phyloP scores from a whole-genome alignment of 2,888 invertebrate species.

The Phytoseiulus persimilis region DNA sequence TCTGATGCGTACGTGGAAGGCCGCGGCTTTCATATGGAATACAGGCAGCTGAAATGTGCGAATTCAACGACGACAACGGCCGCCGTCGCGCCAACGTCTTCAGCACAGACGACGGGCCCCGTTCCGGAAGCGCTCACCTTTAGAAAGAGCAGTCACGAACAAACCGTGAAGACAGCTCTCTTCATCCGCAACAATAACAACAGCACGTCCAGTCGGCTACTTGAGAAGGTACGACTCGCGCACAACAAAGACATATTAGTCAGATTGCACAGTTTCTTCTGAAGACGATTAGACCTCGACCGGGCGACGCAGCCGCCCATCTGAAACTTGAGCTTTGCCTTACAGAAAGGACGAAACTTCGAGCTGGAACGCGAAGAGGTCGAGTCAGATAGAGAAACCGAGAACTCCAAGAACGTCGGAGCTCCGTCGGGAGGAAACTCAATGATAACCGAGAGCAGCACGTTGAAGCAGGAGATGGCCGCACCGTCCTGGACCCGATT shows the following conservation, averaged over 20 bases:
- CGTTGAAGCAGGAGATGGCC: not conserved
- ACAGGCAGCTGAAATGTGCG: constrained; percentile 41
- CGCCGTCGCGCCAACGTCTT: not conserved
- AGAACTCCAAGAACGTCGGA: not conserved
- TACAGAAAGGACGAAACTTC: constrained; percentile 18
- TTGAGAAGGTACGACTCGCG: not conserved
- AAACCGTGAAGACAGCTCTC: constrained; percentile 26
- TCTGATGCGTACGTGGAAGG: constrained; percentile 43
- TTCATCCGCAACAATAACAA: constrained; percentile 21
- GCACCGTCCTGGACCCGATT: constrained; percentile 23
- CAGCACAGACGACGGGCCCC: not conserved
- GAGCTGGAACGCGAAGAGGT: constrained; percentile 9
- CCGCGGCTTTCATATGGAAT: constrained; percentile 45
- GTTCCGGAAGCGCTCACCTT: constrained; percentile 35
- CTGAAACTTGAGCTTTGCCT: not conserved
- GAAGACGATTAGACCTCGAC: not conserved
- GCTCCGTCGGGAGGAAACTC: not conserved
- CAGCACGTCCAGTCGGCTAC: not conserved
- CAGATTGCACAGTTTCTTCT: not conserved
- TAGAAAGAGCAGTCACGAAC: constrained; percentile 32
- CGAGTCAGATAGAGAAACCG: not conserved
- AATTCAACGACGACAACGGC: constrained; percentile 11
- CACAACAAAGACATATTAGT: not conserved
- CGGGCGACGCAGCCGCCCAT: not conserved
- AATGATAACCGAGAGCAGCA: not conserved